Evolutionary conservation across 2,888 invertebrate genomes (phyloP), one percentile per base, ranked within the genome.

Genomic region (Lymantria monacha): DNA sequence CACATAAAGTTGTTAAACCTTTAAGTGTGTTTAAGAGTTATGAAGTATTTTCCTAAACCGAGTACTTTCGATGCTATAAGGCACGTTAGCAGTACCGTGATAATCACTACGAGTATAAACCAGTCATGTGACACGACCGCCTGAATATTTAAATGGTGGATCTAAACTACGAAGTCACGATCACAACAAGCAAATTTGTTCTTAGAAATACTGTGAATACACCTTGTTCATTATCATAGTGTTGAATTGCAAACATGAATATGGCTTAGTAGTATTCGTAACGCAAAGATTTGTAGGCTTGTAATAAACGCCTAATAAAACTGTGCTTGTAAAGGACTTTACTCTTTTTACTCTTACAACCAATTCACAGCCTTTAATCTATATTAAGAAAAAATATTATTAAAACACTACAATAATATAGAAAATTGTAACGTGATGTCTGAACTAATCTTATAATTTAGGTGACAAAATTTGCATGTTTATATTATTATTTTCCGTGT

Each of bases 31-130:
- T 38, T 38, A 11, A 7, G 11, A 12, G 11, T 11, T 38, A 12
- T 12, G 11, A n/a, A n/a, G 12, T 38, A 38, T 38, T n/a, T 38
- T 38, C 38, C 12, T 38, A 38, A 38, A 38, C 11, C 7, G 38
- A n/a, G 8, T 12, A 38, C 38, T 38, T 38, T 38, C 12, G 12
- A 7, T 38, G 7, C n/a, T 12, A 12, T 12, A 11, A 38, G 9
- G 12, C 38, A 38, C 38, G 30, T 46, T 50, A 42, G 13, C 41
- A 36, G 13, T 36, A 33, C 8, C 10, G 45, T 48, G 48, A 48
- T 48, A 52, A 52, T 52, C 48, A 42, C 40, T 42, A 9, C 11
- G 15, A 30, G 36, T 13, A 10, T 38, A 42, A 22, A 12, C 42
- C 33, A 7, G 38, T 14, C 41, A 14, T 30, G 46, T 30, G 42